These are phyloP conservation scores for Tor tambroides DNA, from an alignment of 2,113 vertebrate species.

Conservation along the genomic window DNA sequence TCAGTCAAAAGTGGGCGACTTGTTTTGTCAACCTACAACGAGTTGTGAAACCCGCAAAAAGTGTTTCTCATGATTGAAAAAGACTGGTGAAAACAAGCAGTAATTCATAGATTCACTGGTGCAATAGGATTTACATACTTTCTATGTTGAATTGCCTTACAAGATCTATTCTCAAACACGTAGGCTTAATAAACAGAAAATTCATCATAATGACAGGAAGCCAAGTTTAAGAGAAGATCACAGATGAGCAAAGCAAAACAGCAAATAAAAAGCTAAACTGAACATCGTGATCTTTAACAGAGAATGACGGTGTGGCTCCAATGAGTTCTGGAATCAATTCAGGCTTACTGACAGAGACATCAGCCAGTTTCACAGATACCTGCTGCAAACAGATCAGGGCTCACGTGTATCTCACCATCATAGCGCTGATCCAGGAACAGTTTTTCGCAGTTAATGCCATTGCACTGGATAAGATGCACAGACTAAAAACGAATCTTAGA, in stretches of 20 bases:
- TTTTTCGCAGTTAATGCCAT: background rate
- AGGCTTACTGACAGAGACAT: slow-evolving; percentile 1
- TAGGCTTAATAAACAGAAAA: background rate
- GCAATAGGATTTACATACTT: background rate
- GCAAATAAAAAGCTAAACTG: background rate
- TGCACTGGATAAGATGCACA: background rate
- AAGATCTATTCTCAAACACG: background rate
- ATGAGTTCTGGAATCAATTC: background rate
- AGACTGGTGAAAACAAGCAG: background rate
- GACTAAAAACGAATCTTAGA: slow-evolving; percentile 19
- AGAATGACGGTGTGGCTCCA: background rate
- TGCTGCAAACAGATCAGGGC: slow-evolving; percentile 3
- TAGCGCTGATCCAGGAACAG: background rate
- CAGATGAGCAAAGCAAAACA: background rate
- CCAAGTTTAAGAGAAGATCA: background rate
- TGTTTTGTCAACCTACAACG: background rate
- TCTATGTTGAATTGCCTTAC: background rate
- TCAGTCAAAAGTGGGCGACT: background rate
- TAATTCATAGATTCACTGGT: background rate
- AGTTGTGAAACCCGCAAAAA: background rate
- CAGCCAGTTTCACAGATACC: slow-evolving; percentile 9
- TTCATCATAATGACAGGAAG: background rate
- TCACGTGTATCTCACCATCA: background rate
- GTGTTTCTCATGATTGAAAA: background rate
- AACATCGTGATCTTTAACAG: background rate